Evolutionary conservation across 2,888 invertebrate species (phyloP), one percentile per base, ranked within the genome.

Genomic region (Tholera decimalis): DNA sequence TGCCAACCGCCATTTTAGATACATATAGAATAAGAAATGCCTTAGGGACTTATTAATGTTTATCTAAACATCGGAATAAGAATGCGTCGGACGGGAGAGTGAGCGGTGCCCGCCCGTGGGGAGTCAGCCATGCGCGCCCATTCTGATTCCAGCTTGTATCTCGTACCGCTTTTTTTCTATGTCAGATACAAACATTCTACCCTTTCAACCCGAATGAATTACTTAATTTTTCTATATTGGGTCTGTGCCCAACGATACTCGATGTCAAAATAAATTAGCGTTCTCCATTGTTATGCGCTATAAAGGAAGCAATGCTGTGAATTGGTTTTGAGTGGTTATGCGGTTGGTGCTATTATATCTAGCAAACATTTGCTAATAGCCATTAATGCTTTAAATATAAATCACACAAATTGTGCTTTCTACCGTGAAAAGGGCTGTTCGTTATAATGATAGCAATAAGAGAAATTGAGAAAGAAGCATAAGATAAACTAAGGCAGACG

Each of bases 141-240:
- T 92, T 91, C 83, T 87, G 73, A 88, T 88, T 91, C 89, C 92
- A 91, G 90, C 88, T 90, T 92, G 59, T 35, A 24, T 86, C 88
- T 90, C 41, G 86, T 90, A 89, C 87, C 87, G 83, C 85, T 91
- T 93, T 93, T n/a, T 93, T 93, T 88, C 88, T 88, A 90, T 85
- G 93, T 93, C 94, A 93, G 91, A 91, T 87, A 92, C 93, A 93
- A 91, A 88, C 91, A 88, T 87, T 87, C 85, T 87, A 94, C 93
- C 94, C 94, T 92, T 94, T 93, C 92, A 90, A 90, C 88, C 88
- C 89, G 87, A 94, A 94, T 93, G 93, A 94, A 94, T 95, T 91
- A 92, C 93, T 94, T 94, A 94, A 94, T 94, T 94, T 93, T 92
- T 93, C 89, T 89, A 88, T 90, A 89, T 89, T 88, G 86, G 81